Evolutionary conservation across 2,797 vertebrate genomes (phyloP).

Genomic region (Acipenser oxyrinchus): DNA sequence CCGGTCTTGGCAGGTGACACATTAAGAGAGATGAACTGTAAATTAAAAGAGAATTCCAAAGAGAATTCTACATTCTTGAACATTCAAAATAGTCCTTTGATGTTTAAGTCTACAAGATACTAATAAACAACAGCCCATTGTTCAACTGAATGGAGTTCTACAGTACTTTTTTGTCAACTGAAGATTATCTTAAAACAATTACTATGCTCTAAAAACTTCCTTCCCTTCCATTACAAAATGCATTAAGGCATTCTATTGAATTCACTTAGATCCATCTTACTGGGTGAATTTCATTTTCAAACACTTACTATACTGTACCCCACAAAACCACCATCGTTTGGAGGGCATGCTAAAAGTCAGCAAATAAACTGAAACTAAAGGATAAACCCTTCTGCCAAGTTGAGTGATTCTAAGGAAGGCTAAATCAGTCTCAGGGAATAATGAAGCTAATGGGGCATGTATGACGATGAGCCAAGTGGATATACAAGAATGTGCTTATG

Average conservation of each 20-base stretch:
- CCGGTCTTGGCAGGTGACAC: not conserved
- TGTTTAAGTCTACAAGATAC: no score
- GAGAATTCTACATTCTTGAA: no score
- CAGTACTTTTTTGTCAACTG: no score
- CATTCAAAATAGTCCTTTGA: no score
- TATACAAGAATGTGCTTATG: not conserved
- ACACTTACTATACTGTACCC: not conserved
- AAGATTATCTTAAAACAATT: slow-evolving; percentile 5
- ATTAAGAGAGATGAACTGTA: not conserved
- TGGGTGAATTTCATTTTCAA: not conserved
- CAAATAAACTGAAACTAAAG: not conserved
- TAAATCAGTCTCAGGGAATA: not conserved
- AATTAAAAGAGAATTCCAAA: no score
- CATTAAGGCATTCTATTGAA: not conserved
- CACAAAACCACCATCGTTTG: not conserved
- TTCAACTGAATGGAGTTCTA: no score
- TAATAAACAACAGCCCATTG: no score
- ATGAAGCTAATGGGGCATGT: not conserved
- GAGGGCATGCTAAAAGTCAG: no score
- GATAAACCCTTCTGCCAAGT: not conserved
- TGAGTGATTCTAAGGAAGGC: not conserved
- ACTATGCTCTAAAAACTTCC: not conserved
- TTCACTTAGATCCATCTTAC: not conserved
- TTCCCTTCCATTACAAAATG: not conserved
- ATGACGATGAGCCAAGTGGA: not conserved